These are phyloP conservation scores for Drosophila repleta DNA, from an alignment of 1,140 invertebrate genomes.

Conservation along the genomic window DNA sequence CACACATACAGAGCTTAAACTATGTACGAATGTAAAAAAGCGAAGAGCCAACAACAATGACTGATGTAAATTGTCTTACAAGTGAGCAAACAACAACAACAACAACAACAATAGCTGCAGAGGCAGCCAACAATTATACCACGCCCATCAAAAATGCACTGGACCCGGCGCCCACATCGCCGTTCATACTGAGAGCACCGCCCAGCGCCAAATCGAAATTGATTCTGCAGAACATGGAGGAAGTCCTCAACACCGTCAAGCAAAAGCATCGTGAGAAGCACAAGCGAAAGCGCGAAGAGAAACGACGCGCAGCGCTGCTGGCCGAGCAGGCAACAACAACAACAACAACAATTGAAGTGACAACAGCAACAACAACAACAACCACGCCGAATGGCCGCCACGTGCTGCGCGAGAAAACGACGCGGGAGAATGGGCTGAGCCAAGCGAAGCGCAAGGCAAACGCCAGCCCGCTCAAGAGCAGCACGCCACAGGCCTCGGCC, in stretches of 20 bases:
- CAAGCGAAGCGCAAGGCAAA: conserved; percentile 40
- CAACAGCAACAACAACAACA: not conserved
- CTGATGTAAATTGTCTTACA: conserved; percentile 81
- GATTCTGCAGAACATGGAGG: conserved; percentile 83
- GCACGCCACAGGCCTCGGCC: conserved; percentile 40
- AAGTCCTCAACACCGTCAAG: conserved; percentile 78
- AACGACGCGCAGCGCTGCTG: conserved; percentile 62
- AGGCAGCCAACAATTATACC: conserved; percentile 23
- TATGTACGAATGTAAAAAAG: conserved; percentile 57
- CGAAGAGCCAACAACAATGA: conserved; percentile 67
- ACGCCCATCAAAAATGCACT: conserved; percentile 63
- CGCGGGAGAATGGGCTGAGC: conserved; percentile 60
- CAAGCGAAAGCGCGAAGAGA: conserved; percentile 76
- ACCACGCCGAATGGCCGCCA: conserved; percentile 17
- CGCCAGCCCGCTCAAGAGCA: conserved; percentile 55
- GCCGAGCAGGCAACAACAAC: conserved; percentile 41
- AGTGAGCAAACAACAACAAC: conserved; percentile 63
- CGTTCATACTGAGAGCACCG: conserved; percentile 72
- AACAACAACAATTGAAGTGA: not conserved
- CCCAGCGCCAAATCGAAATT: conserved; percentile 77
- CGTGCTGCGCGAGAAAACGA: conserved; percentile 65
- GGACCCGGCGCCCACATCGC: conserved; percentile 53
- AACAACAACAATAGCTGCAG: conserved; percentile 21
- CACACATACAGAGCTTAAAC: conserved; percentile 51
- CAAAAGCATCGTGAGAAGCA: conserved; percentile 81